These are phyloP conservation scores for Diadumene lineata DNA, from an alignment of 92 coral and sea anemone genomes.

Conservation along the genomic window DNA sequence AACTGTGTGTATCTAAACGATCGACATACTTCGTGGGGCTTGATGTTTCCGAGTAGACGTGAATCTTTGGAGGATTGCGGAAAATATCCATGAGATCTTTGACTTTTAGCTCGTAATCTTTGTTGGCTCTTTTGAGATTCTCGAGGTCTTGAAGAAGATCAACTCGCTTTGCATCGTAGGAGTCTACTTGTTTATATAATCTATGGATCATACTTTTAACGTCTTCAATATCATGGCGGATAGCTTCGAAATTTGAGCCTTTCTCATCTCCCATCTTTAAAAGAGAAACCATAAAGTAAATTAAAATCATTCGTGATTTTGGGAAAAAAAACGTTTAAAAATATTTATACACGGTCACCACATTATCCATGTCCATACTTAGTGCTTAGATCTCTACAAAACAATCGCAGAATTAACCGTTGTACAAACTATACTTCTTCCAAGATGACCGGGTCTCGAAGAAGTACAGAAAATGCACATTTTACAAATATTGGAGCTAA, in stretches of 20 bases:
- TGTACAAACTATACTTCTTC: too few species aligned
- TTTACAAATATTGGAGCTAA: too few species aligned
- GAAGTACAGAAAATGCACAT: too few species aligned
- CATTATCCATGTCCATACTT: too few species aligned
- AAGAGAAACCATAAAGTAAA: background rate
- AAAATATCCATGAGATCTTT: slow-evolving; percentile 34
- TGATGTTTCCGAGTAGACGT: background rate
- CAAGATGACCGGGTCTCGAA: too few species aligned
- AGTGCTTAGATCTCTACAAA: too few species aligned
- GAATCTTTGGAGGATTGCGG: slow-evolving; percentile 8
- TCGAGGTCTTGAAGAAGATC: slow-evolving; percentile 20
- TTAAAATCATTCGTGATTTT: too few species aligned
- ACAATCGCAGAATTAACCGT: too few species aligned
- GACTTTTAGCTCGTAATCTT: slow-evolving; percentile 31
- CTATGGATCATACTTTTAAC: slow-evolving; percentile 21
- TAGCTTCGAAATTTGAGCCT: slow-evolving; percentile 11
- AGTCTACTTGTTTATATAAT: slow-evolving; percentile 30
- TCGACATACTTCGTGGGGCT: slow-evolving; percentile 2
- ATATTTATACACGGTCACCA: too few species aligned
- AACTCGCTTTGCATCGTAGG: slow-evolving; percentile 21
- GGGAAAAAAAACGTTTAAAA: too few species aligned
- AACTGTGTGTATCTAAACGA: slow-evolving; percentile 9
- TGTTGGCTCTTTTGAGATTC: slow-evolving; percentile 36
- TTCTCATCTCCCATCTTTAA: slow-evolving; percentile 19
- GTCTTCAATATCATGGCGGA: slow-evolving; percentile 24